A percentile compares a stretch with the other conserved stretches of the same genome.
phyloP scores from a whole-genome alignment of 2,113 vertebrate species.

The Bos taurus region DNA sequence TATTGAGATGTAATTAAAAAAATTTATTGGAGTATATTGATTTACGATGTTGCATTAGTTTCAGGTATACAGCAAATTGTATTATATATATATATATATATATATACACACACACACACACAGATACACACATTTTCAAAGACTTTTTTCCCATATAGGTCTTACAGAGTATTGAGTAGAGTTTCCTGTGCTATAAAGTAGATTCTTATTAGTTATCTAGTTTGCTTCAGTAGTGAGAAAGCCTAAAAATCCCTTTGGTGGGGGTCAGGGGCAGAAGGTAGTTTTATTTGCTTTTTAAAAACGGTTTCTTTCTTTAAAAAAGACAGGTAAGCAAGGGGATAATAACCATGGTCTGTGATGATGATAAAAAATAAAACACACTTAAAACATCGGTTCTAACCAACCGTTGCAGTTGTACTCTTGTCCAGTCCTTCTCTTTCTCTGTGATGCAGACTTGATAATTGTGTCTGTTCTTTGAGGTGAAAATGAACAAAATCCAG shows the following conservation, averaged over 20 bases:
- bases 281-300: background rate
- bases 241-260: background rate
- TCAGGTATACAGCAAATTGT: background rate
- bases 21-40: background rate
- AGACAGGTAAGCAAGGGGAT: background rate
- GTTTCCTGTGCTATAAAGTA: background rate
- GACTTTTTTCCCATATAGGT: background rate
- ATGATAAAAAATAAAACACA: background rate
- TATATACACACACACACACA: too few species aligned
- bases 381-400: background rate
- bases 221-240: background rate
- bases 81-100: background rate
- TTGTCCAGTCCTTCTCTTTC: background rate
- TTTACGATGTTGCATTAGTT: background rate
- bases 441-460: background rate
- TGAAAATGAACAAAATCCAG: background rate
- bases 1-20: background rate
- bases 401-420: background rate
- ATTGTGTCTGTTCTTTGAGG: background rate
- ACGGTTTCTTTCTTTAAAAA: background rate
- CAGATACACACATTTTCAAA: background rate
- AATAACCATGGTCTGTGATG: background rate
- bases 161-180: background rate
- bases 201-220: background rate
- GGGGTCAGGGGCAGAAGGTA: background rate